Evolutionary conservation across 2,888 invertebrate genomes (phyloP).

Genomic region (Xestia rhomboidea): DNA sequence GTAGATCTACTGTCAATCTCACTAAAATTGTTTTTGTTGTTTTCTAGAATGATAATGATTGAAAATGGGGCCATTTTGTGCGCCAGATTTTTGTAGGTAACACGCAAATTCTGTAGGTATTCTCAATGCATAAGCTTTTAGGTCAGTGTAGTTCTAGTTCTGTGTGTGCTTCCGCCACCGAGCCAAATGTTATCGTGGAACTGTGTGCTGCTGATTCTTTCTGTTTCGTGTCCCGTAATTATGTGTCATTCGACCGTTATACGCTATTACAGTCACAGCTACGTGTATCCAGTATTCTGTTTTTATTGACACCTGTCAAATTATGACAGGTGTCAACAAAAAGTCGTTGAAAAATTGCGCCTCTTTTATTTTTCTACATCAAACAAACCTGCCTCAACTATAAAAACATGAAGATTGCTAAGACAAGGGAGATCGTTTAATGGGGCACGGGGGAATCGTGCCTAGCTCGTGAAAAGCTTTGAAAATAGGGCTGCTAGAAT

Average conservation of each 20-base stretch:
- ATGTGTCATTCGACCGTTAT: too few relatives aligned
- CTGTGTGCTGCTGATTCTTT: background rate
- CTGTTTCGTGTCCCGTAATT: background rate
- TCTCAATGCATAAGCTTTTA: too few relatives aligned
- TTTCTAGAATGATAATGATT: too few relatives aligned
- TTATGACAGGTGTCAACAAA: background rate
- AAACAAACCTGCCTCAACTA: conserved; percentile 42
- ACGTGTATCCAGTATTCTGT: background rate
- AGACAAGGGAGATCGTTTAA: conserved; percentile 54
- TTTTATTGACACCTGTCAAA: conserved; percentile 7
- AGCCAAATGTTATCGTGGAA: background rate
- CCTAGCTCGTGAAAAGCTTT: conserved; percentile 48
- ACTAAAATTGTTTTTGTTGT: too few relatives aligned
- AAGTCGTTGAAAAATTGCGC: background rate
- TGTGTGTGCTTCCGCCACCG: too few relatives aligned
- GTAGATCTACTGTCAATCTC: too few relatives aligned
- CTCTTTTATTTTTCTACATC: background rate
- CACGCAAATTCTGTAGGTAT: too few relatives aligned
- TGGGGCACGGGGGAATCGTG: conserved; percentile 70
- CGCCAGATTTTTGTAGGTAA: too few relatives aligned
- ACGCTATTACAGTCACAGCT: background rate
- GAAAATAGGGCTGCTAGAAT: conserved; percentile 22
- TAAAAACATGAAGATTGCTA: conserved; percentile 25
- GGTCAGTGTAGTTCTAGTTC: too few relatives aligned
- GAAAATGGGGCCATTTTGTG: background rate